Base-by-base conservation (phyloP, 1,140 invertebrate genomes). In the Popillia japonica region DNA sequence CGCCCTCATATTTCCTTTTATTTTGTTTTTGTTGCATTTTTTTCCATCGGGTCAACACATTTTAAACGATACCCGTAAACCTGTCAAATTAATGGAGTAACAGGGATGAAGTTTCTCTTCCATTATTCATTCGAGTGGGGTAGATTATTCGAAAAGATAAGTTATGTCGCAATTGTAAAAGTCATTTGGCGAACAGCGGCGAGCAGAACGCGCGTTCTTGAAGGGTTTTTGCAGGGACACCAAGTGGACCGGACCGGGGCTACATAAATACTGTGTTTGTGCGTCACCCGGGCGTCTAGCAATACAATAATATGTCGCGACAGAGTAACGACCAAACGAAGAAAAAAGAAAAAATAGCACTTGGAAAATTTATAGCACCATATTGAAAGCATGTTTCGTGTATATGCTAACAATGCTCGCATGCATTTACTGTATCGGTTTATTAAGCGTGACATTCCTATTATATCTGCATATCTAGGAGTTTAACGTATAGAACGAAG, bases 161-260 rank as follows among this genome's bases (percentile, higher is more conserved):
- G 79, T 83, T 81, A 83, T 83, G 80, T 78, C 80, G 82, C 82
- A 83, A 83, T 83, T 83, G 82, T 83, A 80, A 78, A 82, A 83
- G 82, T 83, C 81, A 82, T 83, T 83, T 82, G 82, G 82, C 81
- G 81, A 80, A 78, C 81, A 81, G 81, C 80, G 79, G 79, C 81
- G 78, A 64, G 61, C 17, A n/a, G n/a, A n/a, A n/a, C n/a, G n/a
- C n/a, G 17, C 9, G 81, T 78, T 75, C 27, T 74, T 34, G 73
- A 59, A 77, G 76, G 79, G 61, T 27, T 64, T 10, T 64, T 64
- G 61, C 17, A 64, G 22, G n/a, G 22, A 6, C 9, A 64, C n/a
- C 61, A 20, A 20, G 22, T 27, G 61, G 82, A 82, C 80, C 79
- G 78, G 80, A 74, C 72, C 74, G 79, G 64, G 77, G 68, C 78